phyloP scores from a whole-genome alignment of 2,113 vertebrate species.

The Prunella himalayana region DNA sequence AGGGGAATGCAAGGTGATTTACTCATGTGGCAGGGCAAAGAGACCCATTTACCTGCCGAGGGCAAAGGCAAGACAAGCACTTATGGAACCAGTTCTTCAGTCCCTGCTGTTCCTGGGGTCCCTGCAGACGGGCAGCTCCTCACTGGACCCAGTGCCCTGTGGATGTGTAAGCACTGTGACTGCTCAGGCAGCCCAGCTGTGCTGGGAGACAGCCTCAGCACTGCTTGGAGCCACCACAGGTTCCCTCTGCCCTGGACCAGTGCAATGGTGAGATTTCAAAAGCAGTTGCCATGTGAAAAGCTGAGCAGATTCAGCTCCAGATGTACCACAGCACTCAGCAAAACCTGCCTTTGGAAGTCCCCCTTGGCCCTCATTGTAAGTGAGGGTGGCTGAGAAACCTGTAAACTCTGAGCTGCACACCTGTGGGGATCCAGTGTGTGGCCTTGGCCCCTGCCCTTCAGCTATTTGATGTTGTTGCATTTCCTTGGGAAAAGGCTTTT shows the following conservation, averaged over 20 bases:
- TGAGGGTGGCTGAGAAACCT: background rate
- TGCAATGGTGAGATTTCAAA: background rate
- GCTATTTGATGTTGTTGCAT: background rate
- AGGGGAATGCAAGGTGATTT: background rate
- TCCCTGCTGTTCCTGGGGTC: rapidly evolving
- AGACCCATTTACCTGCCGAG: background rate
- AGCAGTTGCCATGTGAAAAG: background rate
- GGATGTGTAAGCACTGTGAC: background rate
- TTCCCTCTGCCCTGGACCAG: background rate
- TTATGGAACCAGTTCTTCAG: background rate
- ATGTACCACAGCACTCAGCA: rapidly evolving
- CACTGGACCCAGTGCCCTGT: background rate
- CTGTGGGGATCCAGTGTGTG: background rate
- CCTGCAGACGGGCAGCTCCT: background rate
- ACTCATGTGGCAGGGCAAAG: background rate
- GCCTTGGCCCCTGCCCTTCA: background rate
- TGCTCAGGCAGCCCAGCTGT: rapidly evolving
- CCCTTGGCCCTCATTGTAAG: background rate
- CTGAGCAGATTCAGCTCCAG: background rate
- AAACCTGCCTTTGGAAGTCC: background rate
- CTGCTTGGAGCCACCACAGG: rapidly evolving
- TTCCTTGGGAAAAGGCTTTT: background rate
- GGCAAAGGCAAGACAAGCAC: background rate
- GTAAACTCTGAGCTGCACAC: background rate
- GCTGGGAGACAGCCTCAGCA: background rate